Base-by-base conservation (phyloP, 1,140 invertebrate genomes). In the Drosophila pruinosa region DNA sequence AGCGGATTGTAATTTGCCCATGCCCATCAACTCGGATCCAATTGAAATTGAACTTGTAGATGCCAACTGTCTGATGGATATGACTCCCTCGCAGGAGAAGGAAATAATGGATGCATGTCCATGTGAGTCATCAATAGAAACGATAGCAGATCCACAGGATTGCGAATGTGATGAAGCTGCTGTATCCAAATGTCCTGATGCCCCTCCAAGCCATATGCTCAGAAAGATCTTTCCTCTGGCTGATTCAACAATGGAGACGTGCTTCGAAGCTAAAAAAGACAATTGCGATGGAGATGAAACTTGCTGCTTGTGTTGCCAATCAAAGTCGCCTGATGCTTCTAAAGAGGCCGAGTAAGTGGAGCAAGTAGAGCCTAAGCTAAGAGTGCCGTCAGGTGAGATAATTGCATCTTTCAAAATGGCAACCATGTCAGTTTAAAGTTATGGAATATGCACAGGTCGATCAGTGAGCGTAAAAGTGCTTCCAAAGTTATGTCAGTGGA, bases 181-280 rank as follows among this genome's bases (percentile, higher is more conserved):
- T 12, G 31, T 12, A 4, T 7, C 43, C 43, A 7, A 41, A 0
- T 8, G 15, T 17, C 14, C 36, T 14, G 2, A 1, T 12, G 4
- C 0, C 0, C 5, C 28, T 1, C 2, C 6, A 6, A 4, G 5
- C 2, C 8, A 17, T 0, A 15, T 38, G 6, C 7, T 3, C 12
- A 69, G 28, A 0, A 62, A 62, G 12, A 0, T 69, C 4, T 69
- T 69, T 14, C 57, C 57, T 0, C 58, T 69, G 2, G 21, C n/a
- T 2, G 65, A 69, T 31, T 38, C 47, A 7, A 50, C 17, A 2
- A n/a, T n/a, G 4, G 31, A 14, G 6, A 22, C 19, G 1, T 53
- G 50, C 22, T 47, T 26, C 31, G 31, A 26, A 21, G 14, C 19
- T 2, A 21, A 17, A n/a, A 10, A 50, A 12, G 43, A 26, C 24